Evolutionary conservation across 2,113 vertebrate genomes (phyloP), one percentile per base, ranked within the genome.

Genomic region (Regulus satrapa): DNA sequence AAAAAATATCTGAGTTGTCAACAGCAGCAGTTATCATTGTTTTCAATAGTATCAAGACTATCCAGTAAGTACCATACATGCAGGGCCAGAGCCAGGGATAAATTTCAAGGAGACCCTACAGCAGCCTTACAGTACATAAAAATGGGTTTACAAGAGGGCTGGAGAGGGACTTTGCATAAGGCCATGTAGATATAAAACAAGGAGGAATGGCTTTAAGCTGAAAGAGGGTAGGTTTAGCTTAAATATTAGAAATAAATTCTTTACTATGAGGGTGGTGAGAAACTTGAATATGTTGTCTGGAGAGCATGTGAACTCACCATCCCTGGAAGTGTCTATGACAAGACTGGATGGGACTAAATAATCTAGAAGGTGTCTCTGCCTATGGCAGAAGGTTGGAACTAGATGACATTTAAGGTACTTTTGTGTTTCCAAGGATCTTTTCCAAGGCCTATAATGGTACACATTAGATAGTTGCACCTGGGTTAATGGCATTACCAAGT

Each of bases 271-370:
- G 4, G 40, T 75, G 40, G 8, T 18, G 20, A 34, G 12, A 46
- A 34, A 76, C 6, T 62, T 40, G 21, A 62, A 48, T 18, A 55
- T 31, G 34, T 24, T 48, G 14, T 14, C 71, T 1, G 1, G 25
- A 54, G 11, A 48, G 10, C 7, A 16, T 32, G 40, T 28, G n/a
- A 29, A 41, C 38, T 54, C 7, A 12, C 4, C 20, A 24, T 36
- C 18, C 21, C 49, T 49, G 34, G 21, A 68, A 34, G 5, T 16
- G 62, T 9, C 75, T 20, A 36, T 31, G 40, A 29, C 0, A 0
- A 34, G 54, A 40, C 12, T 55, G 31, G 34, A 55, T 32, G 18
- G 9, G 31, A 31, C 21, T 28, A 34, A 48, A 3, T 6, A 61
- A 68, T 40, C 20, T 31, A 31, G 14, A 69, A 75, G 20, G 5